phyloP scores from a whole-genome alignment of 1,140 invertebrate species.

The Pachypsylla venusta region DNA sequence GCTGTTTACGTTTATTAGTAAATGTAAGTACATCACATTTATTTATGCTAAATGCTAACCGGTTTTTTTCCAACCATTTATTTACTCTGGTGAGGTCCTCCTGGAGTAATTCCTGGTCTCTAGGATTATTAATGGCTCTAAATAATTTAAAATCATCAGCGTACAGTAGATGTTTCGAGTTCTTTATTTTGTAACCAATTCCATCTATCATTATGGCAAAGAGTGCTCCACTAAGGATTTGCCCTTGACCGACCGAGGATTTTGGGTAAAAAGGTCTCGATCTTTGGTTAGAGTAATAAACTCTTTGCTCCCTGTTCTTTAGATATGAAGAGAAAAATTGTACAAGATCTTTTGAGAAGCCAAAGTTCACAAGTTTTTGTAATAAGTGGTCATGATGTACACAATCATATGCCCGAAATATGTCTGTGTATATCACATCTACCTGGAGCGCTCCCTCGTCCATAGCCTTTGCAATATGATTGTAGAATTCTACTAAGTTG shows the following conservation, averaged over 20 bases:
- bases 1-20: not conserved
- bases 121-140: not conserved
- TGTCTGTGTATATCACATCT: slow-evolving; percentile 8
- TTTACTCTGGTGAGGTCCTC: not conserved
- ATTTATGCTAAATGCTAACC: not conserved
- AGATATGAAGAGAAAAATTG: slow-evolving; percentile 10
- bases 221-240: not conserved
- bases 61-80: not conserved
- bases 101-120: not conserved
- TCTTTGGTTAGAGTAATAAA: not conserved
- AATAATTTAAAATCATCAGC: slow-evolving; percentile 7
- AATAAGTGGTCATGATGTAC: not conserved
- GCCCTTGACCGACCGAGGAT: slow-evolving; percentile 2
- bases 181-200: not conserved
- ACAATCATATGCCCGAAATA: not conserved
- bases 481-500: slow-evolving; percentile 5
- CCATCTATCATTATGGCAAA: slow-evolving; percentile 6
- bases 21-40: slow-evolving; percentile 5
- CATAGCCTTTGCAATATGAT: not conserved
- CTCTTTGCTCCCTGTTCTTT: not conserved
- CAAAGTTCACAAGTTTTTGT: not conserved
- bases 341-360: not conserved
- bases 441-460: not conserved
- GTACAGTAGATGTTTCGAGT: not conserved
- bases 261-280: not conserved